Percentiles rank a stretch among this genome's conserved stretches.
Evolutionary conservation across 2,797 vertebrate species (phyloP).

Genomic region (Acanthurus lineatus): DNA sequence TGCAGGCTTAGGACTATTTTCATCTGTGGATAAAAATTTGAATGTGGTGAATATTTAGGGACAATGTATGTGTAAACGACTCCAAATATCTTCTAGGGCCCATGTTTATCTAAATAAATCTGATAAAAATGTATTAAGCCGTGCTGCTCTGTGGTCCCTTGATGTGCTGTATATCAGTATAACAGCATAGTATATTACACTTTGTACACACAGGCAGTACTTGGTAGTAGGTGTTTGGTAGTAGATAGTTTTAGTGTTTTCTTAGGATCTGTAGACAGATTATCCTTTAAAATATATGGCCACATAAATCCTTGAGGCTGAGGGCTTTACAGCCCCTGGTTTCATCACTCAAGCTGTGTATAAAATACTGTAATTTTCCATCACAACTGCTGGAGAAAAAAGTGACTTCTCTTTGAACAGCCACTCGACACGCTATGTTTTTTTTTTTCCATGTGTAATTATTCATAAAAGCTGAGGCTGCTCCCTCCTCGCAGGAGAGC

Average conservation of each 20-base stretch:
- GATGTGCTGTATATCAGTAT: background rate
- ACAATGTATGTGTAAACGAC: too few relatives aligned
- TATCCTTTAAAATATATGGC: background rate
- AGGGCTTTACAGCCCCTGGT: background rate
- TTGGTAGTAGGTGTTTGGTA: too few relatives aligned
- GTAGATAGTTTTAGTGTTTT: background rate
- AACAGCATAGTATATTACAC: too few relatives aligned
- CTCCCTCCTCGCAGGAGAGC: conserved; percentile 24
- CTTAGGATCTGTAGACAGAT: background rate
- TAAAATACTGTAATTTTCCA: background rate
- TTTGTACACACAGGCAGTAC: background rate
- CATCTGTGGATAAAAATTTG: too few relatives aligned
- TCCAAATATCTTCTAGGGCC: too few relatives aligned
- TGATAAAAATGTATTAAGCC: background rate
- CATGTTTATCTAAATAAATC: too few relatives aligned
- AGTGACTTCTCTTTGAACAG: conserved; percentile 13
- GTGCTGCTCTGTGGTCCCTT: too few relatives aligned
- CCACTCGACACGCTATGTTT: background rate
- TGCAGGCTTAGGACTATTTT: too few relatives aligned
- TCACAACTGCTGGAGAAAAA: background rate
- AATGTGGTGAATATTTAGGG: too few relatives aligned
- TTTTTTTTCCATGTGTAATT: conserved; percentile 51
- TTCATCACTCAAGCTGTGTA: background rate
- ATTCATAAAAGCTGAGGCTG: conserved; percentile 45
- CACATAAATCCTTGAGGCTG: background rate